Conservation (phyloP, 2,113 vertebrate genomes). For the Callipepla squamata region DNA sequence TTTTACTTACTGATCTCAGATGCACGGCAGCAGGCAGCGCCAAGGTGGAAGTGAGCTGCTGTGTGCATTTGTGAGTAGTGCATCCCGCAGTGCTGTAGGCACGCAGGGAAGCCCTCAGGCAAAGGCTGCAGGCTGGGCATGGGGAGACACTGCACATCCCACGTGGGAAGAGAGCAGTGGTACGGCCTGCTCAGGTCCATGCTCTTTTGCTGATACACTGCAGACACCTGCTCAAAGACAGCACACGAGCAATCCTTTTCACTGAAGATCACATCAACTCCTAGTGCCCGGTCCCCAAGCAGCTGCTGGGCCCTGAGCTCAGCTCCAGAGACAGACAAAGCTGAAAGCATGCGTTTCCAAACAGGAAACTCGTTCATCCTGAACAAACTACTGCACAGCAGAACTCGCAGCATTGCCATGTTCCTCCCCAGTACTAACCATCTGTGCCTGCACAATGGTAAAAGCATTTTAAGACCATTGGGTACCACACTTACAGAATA, state of each 20-base stretch:
- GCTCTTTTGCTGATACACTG: neutral
- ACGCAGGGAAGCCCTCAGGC: neutral
- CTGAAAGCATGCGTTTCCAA: neutral
- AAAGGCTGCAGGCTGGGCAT: neutral
- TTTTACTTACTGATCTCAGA: constrained; percentile 53
- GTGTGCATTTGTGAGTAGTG: neutral
- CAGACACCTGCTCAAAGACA: neutral
- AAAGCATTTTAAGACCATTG: neutral
- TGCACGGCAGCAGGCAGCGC: constrained; percentile 15
- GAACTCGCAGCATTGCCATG: neutral
- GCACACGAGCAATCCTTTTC: neutral
- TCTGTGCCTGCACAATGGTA: too few relatives aligned
- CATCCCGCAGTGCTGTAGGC: accelerated
- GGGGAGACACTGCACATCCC: neutral
- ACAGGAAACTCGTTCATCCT: neutral
- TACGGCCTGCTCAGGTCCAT: neutral
- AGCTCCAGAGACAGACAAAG: neutral
- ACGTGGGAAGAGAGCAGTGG: neutral
- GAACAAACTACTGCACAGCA: neutral
- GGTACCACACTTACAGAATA: neutral
- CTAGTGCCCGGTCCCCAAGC: neutral
- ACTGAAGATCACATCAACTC: neutral
- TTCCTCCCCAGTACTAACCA: neutral
- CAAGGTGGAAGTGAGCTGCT: constrained; percentile 33
- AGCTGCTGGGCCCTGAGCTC: neutral